Evolutionary conservation across 2,888 invertebrate species (phyloP).

Genomic region (Heterodera filipjevi): DNA sequence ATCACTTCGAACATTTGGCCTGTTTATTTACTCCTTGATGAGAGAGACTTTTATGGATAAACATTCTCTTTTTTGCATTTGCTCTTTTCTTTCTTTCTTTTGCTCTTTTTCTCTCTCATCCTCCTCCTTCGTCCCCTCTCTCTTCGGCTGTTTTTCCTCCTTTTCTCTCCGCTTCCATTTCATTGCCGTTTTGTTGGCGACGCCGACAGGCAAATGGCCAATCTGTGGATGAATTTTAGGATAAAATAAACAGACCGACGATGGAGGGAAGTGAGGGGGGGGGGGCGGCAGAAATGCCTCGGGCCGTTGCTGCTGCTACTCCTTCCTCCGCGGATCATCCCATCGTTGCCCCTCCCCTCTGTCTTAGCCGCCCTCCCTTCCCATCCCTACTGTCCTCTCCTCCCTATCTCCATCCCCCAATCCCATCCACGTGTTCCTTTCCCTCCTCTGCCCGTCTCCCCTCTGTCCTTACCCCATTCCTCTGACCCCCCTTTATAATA

Average conservation of each 20-base stretch:
- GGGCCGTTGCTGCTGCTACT: not conserved
- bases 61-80: constrained; percentile 1
- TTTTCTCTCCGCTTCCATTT: constrained; percentile 1
- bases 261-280: not conserved
- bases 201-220: constrained; percentile 9
- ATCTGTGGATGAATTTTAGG: constrained; percentile 2
- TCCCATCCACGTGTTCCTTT: too few relatives aligned
- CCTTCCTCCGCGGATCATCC: not conserved
- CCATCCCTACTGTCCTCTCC: too few relatives aligned
- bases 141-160: constrained; percentile 1
- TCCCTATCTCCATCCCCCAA: not conserved
- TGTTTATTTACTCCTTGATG: constrained; percentile 4
- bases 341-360: not conserved
- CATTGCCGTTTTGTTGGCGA: not conserved
- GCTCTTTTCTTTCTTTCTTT: not conserved
- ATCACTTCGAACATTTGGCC: not conserved
- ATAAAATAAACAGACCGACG: constrained; percentile 13
- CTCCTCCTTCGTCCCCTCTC: not conserved
- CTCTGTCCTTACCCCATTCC: too few relatives aligned
- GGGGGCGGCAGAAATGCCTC: not conserved
- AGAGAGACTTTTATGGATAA: constrained; percentile 6
- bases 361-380: too few relatives aligned
- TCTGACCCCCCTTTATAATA: too few relatives aligned
- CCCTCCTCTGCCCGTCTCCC: too few relatives aligned
- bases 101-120: not conserved